phyloP scores from a whole-genome alignment of 2,888 invertebrate genomes.

The Heteropelma amictum region DNA sequence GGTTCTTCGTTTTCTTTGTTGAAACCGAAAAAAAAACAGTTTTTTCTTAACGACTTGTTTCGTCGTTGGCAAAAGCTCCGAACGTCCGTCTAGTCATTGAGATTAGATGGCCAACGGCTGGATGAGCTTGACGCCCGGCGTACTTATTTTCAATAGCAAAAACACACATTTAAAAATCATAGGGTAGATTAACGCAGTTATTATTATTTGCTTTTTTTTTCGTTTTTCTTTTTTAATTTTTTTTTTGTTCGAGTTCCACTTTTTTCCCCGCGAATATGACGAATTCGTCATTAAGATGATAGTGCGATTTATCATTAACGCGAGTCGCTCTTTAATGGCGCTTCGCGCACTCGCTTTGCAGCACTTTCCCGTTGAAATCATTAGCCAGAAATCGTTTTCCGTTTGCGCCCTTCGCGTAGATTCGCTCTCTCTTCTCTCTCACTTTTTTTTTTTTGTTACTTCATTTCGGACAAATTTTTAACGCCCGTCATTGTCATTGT shows the following conservation, averaged over 20 bases:
- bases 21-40: conserved; percentile 3
- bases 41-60: conserved; percentile 3
- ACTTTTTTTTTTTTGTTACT: background rate
- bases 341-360: conserved; percentile 44
- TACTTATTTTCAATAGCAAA: conserved; percentile 69
- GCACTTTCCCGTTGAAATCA: conserved; percentile 41
- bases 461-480: background rate
- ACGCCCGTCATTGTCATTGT: background rate
- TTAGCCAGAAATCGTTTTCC: background rate
- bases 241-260: conserved; percentile 9
- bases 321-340: conserved; percentile 19
- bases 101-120: conserved; percentile 44
- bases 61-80: conserved; percentile 39
- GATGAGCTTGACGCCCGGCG: conserved; percentile 53
- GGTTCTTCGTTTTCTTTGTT: background rate
- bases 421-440: background rate
- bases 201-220: conserved; percentile 47
- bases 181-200: conserved; percentile 66
- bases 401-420: background rate
- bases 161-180: conserved; percentile 70
- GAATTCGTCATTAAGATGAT: conserved; percentile 33
- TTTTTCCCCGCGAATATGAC: conserved; percentile 19
- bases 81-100: conserved; percentile 37
- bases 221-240: conserved; percentile 29
- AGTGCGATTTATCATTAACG: conserved; percentile 17